Base-by-base conservation (phyloP, 2,797 vertebrate genomes). In the Glossophaga mutica region DNA sequence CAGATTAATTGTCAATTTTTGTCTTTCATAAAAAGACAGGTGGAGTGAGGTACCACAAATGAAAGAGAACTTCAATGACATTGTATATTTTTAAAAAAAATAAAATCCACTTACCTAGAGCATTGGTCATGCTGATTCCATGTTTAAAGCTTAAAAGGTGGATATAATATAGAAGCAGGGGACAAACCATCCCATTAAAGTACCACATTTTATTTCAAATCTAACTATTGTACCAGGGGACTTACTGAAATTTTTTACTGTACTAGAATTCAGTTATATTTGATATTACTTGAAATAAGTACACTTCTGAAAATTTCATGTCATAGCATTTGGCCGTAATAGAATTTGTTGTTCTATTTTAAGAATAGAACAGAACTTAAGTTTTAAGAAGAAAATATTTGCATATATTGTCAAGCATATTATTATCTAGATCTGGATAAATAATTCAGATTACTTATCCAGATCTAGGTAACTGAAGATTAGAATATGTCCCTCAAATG, bases 311-410 rank as follows among this genome's bases (percentile, higher is more conserved):
- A 91, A 96, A 11, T 87, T 94, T 90, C 48, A 29, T 70, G 18
- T 76, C 52, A n/a, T 4, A 92, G 16, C 15, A 46, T 83, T 92
- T 93, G 67, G 22, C 34, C 68, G 2, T 70, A 67, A 74, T 59
- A 78, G 12, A 83, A 90, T 95, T 94, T 91, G 11, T 87, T 79
- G 44, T 89, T 79, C 78, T 93, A 44, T 52, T 65, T 76, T 55
- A 91, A 87, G 19, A 79, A n/a, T 24, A 87, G 52, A 91, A 91
- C 1, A 52, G 19, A 70, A 89, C 83, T 94, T 96, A 96, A 96
- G 4, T 83, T 78, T 83, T 84, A 87, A 81, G 37, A 62, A 42
- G 37, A 87, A 15, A 95, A 76, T 29, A 87, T 15, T 95, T 10
- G 50, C 18, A 32, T 87, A 83, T 0, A 76, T 91, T 73, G 70